Evolutionary conservation across 1,140 invertebrate genomes (phyloP), one percentile per base, ranked within the genome.

Genomic region (Popillia japonica): DNA sequence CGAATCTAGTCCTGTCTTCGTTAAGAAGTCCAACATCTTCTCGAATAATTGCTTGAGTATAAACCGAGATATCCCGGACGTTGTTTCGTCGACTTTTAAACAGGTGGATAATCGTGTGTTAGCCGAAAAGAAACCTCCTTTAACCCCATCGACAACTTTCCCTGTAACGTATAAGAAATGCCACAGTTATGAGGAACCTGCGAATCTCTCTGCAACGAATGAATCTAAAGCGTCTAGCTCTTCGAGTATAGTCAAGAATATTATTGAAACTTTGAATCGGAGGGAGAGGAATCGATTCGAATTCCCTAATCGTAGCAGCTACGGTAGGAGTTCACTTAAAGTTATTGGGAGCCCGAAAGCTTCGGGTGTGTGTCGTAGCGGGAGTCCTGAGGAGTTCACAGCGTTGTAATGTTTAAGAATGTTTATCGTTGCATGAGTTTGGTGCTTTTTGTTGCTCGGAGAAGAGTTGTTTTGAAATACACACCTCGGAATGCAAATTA

Each of bases 181-280:
- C 22, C 61, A 68, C 61, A 68, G 61, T 22, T 68, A 68, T 22
- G 61, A 68, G 10, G 61, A 68, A 68, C 61, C 61, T 23, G 61
- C 14, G 40, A 27, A 74, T 22, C 10, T 44, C 0, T 3, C 40
- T 9, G 34, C 17, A 11, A 41, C 34, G 11, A 20, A 17, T 17
- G 72, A 74, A 41, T 68, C 61, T 23, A 74, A 74, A 22, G 17
- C 72, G 34, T 55, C 40, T 17, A 74, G 42, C 9, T 23, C 40
- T 41, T 78, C 73, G 48, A 81, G 80, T 73, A 42, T 86, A 10
- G 86, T 86, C 17, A 81, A 78, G 41, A 86, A 83, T 73, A 85
- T 86, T 0, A 85, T 86, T 14, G 84, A 86, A 42, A 85, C 80
- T 72, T 81, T 86, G 11, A 86, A 86, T 79, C 80, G 80, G 23